Base-by-base conservation (phyloP, 2,888 invertebrate species). In the Lutraria lutraria region DNA sequence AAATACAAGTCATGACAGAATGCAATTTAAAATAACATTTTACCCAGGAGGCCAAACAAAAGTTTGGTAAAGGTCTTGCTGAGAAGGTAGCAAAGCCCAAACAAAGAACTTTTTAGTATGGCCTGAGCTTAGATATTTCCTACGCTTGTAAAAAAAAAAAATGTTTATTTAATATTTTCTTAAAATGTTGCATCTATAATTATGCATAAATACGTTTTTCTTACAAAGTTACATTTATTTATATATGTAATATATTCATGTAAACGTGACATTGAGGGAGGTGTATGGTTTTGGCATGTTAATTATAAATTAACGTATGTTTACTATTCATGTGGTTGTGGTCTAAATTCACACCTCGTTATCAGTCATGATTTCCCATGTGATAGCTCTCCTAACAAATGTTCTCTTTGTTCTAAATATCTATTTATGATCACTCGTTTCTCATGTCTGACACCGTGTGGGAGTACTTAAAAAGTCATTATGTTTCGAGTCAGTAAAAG, bases 211-310 rank as follows among this genome's bases (percentile, higher is more conserved):
- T n/a, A 56, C 12, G 63, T n/a, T 68, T 12, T 6, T 12, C 12
- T 68, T n/a, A 68, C 63, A 68, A 25, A 68, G 25, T 68, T 68
- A 68, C 63, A 68, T 68, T 68, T n/a, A n/a, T 68, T 68, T 25
- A 68, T 25, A 25, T 68, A 25, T 25, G 12, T 21, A 68, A 68
- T 68, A 68, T 68, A 68, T 68, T 25, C 63, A 68, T 12, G n/a
- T n/a, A 68, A 68, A 68, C 25, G n/a, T n/a, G 63, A 68, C n/a
- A 68, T 68, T 68, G n/a, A 68, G 25, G 34, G 15, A 76, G 76
- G 76, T 76, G 76, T 76, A 13, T 34, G 13, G 6, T 76, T 31
- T 15, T 34, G 76, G 15, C 16, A 34, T 3, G 31, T 76, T 76
- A 25, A 76, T 76, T 31, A 76, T 76, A 76, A 76, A 34, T 31